Conservation (phyloP, 1,140 invertebrate genomes). For the Fopius arisanus region DNA sequence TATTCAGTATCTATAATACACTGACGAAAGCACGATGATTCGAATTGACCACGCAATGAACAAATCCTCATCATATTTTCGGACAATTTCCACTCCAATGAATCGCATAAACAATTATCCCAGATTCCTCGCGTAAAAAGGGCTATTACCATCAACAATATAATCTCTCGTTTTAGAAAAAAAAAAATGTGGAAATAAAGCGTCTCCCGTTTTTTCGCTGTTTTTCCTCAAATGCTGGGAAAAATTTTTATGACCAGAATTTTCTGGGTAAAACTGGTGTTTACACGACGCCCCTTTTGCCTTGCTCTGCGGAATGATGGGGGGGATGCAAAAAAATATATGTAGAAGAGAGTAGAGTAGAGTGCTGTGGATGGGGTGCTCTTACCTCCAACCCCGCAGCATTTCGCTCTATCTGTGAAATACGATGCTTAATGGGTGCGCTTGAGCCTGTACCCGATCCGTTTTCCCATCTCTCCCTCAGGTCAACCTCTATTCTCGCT, state of each 20-base stretch:
- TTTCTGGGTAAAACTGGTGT: constrained; percentile 12
- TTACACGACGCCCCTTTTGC: constrained; percentile 13
- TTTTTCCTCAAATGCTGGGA: neutral
- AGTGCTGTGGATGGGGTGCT: constrained; percentile 8
- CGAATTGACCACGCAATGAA: too few relatives aligned
- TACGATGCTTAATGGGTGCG: constrained; percentile 47
- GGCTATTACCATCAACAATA: neutral
- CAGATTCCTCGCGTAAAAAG: too few relatives aligned
- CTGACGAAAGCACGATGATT: too few relatives aligned
- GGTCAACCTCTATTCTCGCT: neutral
- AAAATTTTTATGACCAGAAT: constrained; percentile 17
- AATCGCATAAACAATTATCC: too few relatives aligned
- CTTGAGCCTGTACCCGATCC: constrained; percentile 34
- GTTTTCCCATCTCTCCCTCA: constrained; percentile 30
- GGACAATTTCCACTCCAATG: too few relatives aligned
- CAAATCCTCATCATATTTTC: too few relatives aligned
- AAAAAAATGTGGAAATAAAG: neutral
- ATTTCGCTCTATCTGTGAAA: constrained; percentile 36
- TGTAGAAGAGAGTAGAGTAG: constrained; percentile 25
- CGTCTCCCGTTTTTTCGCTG: neutral
- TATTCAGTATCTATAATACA: too few relatives aligned
- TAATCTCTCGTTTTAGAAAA: neutral
- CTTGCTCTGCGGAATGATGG: neutral
- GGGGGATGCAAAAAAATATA: constrained; percentile 13
- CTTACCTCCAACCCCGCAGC: neutral